phyloP scores from a whole-genome alignment of 2,113 vertebrate genomes.

The Elephantulus edwardii region DNA sequence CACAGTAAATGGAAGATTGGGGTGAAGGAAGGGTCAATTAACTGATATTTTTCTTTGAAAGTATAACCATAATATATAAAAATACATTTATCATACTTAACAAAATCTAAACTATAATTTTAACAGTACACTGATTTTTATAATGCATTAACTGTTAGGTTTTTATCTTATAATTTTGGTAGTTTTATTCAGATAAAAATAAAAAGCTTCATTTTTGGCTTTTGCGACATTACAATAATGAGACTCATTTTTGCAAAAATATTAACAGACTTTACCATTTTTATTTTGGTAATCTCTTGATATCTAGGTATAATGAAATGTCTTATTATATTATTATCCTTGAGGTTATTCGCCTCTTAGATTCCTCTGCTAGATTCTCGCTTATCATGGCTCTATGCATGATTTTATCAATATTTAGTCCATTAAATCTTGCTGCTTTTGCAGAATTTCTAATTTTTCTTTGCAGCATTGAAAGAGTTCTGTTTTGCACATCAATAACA shows the following conservation, averaged over 20 bases:
- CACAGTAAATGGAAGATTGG: background rate
- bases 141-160: background rate
- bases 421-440: background rate
- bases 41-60: conserved; percentile 49
- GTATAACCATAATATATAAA: conserved; percentile 22
- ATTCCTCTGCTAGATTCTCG: conserved; percentile 9
- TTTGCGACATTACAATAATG: background rate
- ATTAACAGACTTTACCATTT: background rate
- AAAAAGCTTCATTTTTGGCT: conserved; percentile 23
- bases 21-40: background rate
- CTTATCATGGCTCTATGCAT: background rate
- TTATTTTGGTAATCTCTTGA: background rate
- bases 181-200: conserved; percentile 30
- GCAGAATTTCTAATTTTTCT: conserved; percentile 37
- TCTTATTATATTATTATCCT: background rate
- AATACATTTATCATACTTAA: conserved; percentile 8
- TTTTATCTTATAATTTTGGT: conserved; percentile 12
- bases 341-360: background rate
- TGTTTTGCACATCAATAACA: background rate
- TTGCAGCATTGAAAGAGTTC: background rate
- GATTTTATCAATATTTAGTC: conserved; percentile 1
- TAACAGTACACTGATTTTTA: background rate
- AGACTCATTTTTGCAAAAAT: conserved; percentile 30
- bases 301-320: background rate
- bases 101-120: conserved; percentile 21